Percentiles rank a stretch among this genome's conserved stretches.
These are phyloP conservation scores for Amblyjoppa proteus DNA, from an alignment of 2,888 invertebrate genomes.

Conservation along the genomic window DNA sequence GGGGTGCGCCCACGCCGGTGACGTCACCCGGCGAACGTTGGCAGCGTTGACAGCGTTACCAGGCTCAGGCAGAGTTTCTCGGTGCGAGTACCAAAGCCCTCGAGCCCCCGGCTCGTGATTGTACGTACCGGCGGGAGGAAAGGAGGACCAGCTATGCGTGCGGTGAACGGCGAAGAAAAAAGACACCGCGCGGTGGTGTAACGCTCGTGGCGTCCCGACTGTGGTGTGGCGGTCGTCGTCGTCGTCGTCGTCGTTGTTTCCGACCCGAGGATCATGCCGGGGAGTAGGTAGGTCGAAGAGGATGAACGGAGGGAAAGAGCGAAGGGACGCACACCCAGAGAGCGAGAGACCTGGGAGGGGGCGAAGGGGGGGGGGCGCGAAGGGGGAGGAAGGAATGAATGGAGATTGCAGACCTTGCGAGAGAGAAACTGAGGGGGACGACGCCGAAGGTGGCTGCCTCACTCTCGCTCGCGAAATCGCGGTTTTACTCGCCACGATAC, in stretches of 20 bases:
- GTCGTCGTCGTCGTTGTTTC: constrained; percentile 51
- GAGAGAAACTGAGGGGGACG: constrained; percentile 65
- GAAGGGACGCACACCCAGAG: constrained; percentile 47
- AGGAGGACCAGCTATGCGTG: background rate
- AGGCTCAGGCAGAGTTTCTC: constrained; percentile 44
- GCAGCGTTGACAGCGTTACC: constrained; percentile 79
- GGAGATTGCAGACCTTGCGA: constrained; percentile 80
- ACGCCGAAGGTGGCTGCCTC: constrained; percentile 27
- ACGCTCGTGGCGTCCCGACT: constrained; percentile 43
- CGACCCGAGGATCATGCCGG: constrained; percentile 60
- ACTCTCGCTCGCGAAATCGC: background rate
- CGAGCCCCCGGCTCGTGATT: too few relatives aligned
- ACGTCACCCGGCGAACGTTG: constrained; percentile 83
- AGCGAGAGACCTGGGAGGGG: constrained; percentile 57
- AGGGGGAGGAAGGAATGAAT: constrained; percentile 80
- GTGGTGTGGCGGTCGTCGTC: constrained; percentile 38
- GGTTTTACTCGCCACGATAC: constrained; percentile 33
- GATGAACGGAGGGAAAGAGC: constrained; percentile 54
- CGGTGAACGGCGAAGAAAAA: background rate
- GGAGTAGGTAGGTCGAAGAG: constrained; percentile 53
- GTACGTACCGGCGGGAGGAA: background rate
- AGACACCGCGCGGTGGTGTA: constrained; percentile 17
- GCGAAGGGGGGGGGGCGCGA: constrained; percentile 32
- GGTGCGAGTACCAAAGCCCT: background rate
- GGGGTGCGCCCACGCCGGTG: constrained; percentile 84